phyloP scores from a whole-genome alignment of 2,113 vertebrate species.

The Mesitornis unicolor region DNA sequence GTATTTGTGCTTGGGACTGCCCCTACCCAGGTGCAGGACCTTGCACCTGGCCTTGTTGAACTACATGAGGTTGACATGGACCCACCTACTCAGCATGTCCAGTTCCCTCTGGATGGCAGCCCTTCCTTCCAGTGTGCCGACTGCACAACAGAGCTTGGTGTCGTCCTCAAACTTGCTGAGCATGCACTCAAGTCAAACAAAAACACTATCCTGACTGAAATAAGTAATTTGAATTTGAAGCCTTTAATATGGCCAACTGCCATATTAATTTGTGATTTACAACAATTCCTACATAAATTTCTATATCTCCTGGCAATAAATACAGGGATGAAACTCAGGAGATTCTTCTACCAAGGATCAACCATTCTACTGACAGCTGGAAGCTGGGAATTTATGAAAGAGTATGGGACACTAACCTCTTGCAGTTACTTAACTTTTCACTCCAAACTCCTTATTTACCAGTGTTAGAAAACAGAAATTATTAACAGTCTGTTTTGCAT shows the following conservation, averaged over 20 bases:
- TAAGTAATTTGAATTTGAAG: fast-evolving
- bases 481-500: background rate
- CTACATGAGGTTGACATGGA: too few relatives aligned
- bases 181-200: too few relatives aligned
- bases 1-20: too few relatives aligned
- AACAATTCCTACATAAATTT: background rate
- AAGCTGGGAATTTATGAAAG: background rate
- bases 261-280: too few relatives aligned
- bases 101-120: too few relatives aligned
- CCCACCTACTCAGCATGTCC: too few relatives aligned
- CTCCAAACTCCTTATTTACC: background rate
- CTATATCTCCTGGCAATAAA: background rate
- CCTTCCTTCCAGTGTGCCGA: too few relatives aligned
- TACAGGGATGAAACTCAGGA: background rate
- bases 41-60: too few relatives aligned
- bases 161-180: too few relatives aligned
- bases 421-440: background rate
- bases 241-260: background rate
- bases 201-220: background rate
- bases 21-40: too few relatives aligned
- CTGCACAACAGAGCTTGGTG: too few relatives aligned
- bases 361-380: background rate
- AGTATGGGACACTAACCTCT: background rate
- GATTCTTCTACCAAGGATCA: background rate
- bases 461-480: background rate